phyloP scores from a whole-genome alignment of 2,888 invertebrate species.

The Pollenia labialis region DNA sequence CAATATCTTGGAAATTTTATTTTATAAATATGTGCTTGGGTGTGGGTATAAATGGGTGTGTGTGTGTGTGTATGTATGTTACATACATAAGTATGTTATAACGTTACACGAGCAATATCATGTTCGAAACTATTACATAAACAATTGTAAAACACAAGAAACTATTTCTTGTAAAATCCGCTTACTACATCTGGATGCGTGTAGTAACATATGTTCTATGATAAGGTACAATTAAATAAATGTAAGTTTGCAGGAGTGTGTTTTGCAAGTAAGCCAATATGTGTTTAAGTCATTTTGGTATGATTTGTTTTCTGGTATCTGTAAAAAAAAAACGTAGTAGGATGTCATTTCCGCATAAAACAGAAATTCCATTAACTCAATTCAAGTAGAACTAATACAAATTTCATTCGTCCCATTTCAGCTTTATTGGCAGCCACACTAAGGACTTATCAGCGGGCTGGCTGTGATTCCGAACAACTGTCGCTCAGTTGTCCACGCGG shows the following conservation, averaged over 20 bases:
- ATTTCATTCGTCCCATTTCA: slow-evolving; percentile 83
- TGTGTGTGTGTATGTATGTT: too few relatives aligned
- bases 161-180: slow-evolving; percentile 30
- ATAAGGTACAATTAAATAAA: not conserved
- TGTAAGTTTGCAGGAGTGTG: not conserved
- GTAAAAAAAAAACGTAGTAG: not conserved
- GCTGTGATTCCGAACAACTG: slow-evolving; percentile 96
- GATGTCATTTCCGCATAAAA: slow-evolving; percentile 45
- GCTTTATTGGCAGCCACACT: slow-evolving; percentile 95
- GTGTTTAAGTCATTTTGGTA: not conserved
- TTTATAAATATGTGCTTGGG: not conserved
- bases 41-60: not conserved
- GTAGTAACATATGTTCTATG: not conserved
- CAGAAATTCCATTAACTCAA: slow-evolving; percentile 61
- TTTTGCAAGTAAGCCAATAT: not conserved
- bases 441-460: slow-evolving; percentile 94
- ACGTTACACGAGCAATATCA: not conserved
- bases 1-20: not conserved
- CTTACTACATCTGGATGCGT: not conserved
- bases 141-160: slow-evolving; percentile 30
- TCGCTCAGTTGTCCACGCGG: slow-evolving; percentile 94
- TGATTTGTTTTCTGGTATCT: slow-evolving; percentile 6
- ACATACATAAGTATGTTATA: not conserved
- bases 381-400: slow-evolving; percentile 62
- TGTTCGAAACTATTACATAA: slow-evolving; percentile 19